A percentile compares a stretch with the other conserved stretches of the same genome.
Evolutionary conservation across 2,888 invertebrate species (phyloP).

Genomic region (Cremastinae sp.): DNA sequence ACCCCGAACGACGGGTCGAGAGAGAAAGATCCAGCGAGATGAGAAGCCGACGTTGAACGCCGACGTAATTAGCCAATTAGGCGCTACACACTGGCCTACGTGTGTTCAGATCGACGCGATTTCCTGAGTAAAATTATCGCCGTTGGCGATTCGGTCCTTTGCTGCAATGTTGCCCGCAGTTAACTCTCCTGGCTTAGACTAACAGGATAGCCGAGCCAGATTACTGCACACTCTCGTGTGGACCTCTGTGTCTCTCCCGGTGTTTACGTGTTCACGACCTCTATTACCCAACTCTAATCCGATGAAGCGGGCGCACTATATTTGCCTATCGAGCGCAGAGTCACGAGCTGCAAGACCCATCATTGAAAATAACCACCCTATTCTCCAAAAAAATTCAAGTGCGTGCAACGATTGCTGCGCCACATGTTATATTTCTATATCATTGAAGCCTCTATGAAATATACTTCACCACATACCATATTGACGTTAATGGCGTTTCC

Average conservation of each 20-base stretch:
- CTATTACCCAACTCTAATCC: conserved; percentile 51
- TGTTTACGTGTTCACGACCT: conserved; percentile 45
- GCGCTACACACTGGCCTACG: conserved; percentile 62
- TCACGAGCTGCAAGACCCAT: conserved; percentile 13
- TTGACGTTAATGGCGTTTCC: too few relatives aligned
- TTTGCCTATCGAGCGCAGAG: conserved; percentile 18
- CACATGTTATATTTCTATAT: too few relatives aligned
- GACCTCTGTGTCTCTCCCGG: conserved; percentile 39
- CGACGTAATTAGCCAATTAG: conserved; percentile 63
- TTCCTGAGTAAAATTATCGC: conserved; percentile 62
- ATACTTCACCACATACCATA: too few relatives aligned
- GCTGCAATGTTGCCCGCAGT: conserved; percentile 45
- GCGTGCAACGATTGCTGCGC: too few relatives aligned
- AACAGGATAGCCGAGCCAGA: conserved; percentile 46
- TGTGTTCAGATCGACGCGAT: conserved; percentile 65
- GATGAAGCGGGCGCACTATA: conserved; percentile 19
- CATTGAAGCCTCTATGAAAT: too few relatives aligned
- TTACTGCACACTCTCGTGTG: conserved; percentile 21
- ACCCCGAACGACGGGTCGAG: conserved; percentile 47
- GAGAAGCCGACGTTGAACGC: conserved; percentile 40
- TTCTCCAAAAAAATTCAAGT: too few relatives aligned
- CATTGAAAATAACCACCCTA: conserved; percentile 11
- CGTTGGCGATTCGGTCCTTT: conserved; percentile 57
- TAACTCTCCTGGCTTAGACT: conserved; percentile 35
- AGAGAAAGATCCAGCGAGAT: conserved; percentile 26